Evolutionary conservation across 2,888 invertebrate genomes (phyloP), one percentile per base, ranked within the genome.

Genomic region (Diaperis boleti): DNA sequence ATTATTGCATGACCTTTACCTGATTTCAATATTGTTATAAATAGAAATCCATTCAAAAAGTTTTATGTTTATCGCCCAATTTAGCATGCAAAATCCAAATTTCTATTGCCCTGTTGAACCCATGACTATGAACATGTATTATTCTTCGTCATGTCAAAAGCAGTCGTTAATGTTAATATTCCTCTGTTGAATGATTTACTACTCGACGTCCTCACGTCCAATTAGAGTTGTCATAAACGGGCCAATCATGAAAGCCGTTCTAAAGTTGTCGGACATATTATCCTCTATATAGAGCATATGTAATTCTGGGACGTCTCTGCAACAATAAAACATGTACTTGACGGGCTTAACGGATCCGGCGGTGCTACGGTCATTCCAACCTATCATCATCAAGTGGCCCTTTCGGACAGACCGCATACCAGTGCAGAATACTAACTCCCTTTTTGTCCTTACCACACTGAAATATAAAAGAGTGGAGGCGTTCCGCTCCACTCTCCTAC

Each of bases 301-400:
- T 52, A 61, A 54, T 62, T 62, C 49, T 35, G 56, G 3, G 37
- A 61, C 50, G 64, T 62, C 44, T 44, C 42, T 54, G 55, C 56
- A 55, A 65, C 66, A 65, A 69, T 71, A 69, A 71, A 70, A 71
- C 69, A 71, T 69, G 69, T 60, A 69, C 68, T 68, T 62, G 70
- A 69, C 67, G 67, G 55, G 61, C 62, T 62, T 68, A 64, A 65
- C 67, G 71, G 69, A 67, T 71, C 63, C 60, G 59, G 59, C 59
- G 62, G 66, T 69, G 66, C 66, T 64, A 59, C 62, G 69, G 70
- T 72, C 71, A 71, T 74, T 72, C 59, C 70, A 70, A 72, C 72
- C 69, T 69, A 74, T 72, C 70, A 72, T 72, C 71, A 73, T 73
- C 73, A 72, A 71, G 71, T 69, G 69, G 72, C 62, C 65, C 68